Percentiles rank a stretch among this genome's conserved stretches.
Conservation (phyloP, 2,113 vertebrate species). For the Passerina amoena region DNA sequence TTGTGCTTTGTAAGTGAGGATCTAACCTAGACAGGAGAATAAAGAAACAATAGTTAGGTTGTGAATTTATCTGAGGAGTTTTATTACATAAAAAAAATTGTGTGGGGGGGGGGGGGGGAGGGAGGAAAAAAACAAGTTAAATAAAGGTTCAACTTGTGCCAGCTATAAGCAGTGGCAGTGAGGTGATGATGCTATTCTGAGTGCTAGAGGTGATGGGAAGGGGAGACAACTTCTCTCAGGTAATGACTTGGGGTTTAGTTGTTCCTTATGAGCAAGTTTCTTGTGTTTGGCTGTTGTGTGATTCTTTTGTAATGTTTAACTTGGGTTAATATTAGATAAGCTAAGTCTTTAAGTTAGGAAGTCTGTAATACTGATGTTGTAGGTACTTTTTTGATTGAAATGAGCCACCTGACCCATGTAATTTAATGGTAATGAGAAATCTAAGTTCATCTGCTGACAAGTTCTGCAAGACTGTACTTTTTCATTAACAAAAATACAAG, state of each 20-base stretch:
- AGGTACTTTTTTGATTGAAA: not conserved
- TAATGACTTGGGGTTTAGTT: not conserved
- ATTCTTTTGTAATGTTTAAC: not conserved
- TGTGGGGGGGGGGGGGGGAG: accelerated
- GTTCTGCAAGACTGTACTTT: not conserved
- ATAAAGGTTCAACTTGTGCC: not conserved
- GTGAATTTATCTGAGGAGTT: not conserved
- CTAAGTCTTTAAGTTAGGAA: not conserved
- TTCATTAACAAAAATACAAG: not conserved
- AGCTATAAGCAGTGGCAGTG: not conserved
- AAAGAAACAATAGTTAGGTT: not conserved
- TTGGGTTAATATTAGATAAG: not conserved
- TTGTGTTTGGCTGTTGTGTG: not conserved
- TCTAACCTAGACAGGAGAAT: not conserved
- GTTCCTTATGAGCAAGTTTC: not conserved
- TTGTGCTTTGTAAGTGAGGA: not conserved
- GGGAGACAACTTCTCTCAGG: not conserved
- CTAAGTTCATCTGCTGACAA: not conserved
- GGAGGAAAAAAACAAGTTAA: not conserved
- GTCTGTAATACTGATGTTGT: not conserved
- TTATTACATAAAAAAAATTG: not conserved
- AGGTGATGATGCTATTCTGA: not conserved
- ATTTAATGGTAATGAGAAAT: not conserved
- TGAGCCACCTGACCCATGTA: not conserved
- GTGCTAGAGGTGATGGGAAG: not conserved